These are phyloP conservation scores for Clitarchus hookeri DNA, from an alignment of 2,888 invertebrate genomes.

Conservation along the genomic window DNA sequence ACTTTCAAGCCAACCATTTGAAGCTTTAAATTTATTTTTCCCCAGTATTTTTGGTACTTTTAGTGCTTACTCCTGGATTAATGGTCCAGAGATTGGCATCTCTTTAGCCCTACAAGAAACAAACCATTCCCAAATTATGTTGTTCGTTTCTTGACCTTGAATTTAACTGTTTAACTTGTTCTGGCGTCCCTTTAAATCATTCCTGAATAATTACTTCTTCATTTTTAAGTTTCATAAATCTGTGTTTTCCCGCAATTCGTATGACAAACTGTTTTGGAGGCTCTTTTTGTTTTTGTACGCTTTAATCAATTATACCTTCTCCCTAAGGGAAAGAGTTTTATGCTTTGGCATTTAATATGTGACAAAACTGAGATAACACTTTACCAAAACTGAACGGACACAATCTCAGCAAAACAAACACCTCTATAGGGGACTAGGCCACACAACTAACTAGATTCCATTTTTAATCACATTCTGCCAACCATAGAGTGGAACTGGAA, in stretches of 20 bases:
- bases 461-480: too few relatives aligned
- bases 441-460: too few relatives aligned
- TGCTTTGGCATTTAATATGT: too few relatives aligned
- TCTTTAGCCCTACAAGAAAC: neutral
- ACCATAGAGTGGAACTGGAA: too few relatives aligned
- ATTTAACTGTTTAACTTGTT: neutral
- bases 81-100: too few relatives aligned
- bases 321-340: too few relatives aligned
- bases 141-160: slow-evolving; percentile 3
- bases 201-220: neutral
- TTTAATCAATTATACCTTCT: too few relatives aligned
- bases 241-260: neutral
- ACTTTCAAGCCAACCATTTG: neutral
- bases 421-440: too few relatives aligned
- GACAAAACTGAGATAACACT: too few relatives aligned
- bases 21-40: slow-evolving; percentile 10
- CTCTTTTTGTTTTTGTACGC: too few relatives aligned
- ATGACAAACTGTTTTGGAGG: neutral
- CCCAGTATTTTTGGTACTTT: slow-evolving; percentile 4
- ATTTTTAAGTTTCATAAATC: neutral
- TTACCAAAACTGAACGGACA: too few relatives aligned
- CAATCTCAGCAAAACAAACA: too few relatives aligned
- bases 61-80: neutral
- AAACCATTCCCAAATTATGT: neutral
- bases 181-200: neutral